Base-by-base conservation (phyloP, 2,797 vertebrate genomes). In the Hyperoplus lanceolatus region DNA sequence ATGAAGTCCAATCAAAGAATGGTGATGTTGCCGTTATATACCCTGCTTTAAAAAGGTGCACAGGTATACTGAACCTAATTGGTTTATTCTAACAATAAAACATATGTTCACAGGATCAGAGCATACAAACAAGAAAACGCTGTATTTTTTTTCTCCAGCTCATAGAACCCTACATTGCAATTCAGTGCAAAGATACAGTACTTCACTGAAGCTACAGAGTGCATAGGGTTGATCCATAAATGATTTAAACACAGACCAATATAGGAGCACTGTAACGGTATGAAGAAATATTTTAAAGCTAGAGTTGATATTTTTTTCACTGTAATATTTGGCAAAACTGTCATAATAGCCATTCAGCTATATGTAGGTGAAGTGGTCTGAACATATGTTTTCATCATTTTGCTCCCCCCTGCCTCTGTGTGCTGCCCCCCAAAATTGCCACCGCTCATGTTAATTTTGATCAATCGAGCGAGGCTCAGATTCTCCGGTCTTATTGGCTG, bases 201-300 rank as follows among this genome's bases (percentile, higher is more conserved):
- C 48, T 69, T 49, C 38, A 46, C 9, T 53, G 16, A 53, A 16
- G 15, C 14, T n/a, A 15, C 41, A 10, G 36, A 62, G 4, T 38
- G 29, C 12, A 62, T 4, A 29, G 6, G 61, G 6, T 56, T n/a
- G 14, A 13, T 57, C 15, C 21, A 63, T 73, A 3, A 76, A 50
- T 60, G 36, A 71, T 68, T 78, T 36, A 68, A 74, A 71, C 36
- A 53, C 9, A 5, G 15, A 46, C 41, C 48, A 55, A 64, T 38
- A 70, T 3, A 58, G 13, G 38, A 58, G 42, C 16, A 42, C 49
- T 21, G 6, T n/a, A n/a, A 57, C 42, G 21, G n/a, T 21, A 42
- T 41, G 36, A 29, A 58, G 39, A 55, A 8, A 21, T 2, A 21
- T 21, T 21, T 21, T 21, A n/a, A n/a, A n/a, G n/a, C n/a, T n/a